A percentile compares a stretch with the other conserved stretches of the same genome.
Conservation (phyloP, 2,888 invertebrate genomes). For the Masnerella sp. region DNA sequence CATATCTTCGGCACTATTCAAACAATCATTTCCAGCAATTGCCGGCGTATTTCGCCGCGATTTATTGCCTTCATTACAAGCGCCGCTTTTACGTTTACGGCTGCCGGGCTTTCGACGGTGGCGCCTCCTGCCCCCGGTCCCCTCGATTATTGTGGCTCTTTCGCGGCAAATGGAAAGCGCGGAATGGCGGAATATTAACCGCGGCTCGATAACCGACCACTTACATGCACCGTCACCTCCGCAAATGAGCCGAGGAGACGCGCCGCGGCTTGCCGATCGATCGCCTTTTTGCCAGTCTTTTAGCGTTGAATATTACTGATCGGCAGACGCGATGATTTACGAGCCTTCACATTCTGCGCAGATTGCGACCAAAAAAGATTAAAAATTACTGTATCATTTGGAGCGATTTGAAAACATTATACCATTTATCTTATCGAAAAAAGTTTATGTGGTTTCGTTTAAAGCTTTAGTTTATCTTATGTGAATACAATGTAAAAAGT, state of each 20-base stretch:
- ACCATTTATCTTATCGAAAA: too few relatives aligned
- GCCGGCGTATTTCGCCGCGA: slow-evolving; percentile 30
- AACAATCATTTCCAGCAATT: slow-evolving; percentile 46
- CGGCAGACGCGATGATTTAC: slow-evolving; percentile 27
- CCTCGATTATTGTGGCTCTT: background rate
- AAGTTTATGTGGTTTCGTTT: too few relatives aligned
- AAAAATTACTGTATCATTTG: too few relatives aligned
- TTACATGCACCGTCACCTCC: slow-evolving; percentile 68
- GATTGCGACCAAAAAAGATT: too few relatives aligned
- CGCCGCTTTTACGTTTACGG: slow-evolving; percentile 30
- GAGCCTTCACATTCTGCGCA: background rate
- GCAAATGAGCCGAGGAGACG: slow-evolving; percentile 65
- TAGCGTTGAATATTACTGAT: slow-evolving; percentile 32
- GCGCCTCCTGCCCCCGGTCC: background rate
- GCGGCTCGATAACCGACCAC: slow-evolving; percentile 61
- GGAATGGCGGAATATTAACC: slow-evolving; percentile 42
- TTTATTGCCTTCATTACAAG: slow-evolving; percentile 45
- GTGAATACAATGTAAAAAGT: too few relatives aligned
- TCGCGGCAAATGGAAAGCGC: slow-evolving; percentile 28
- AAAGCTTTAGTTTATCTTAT: too few relatives aligned
- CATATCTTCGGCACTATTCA: slow-evolving; percentile 51
- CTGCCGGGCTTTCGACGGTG: background rate
- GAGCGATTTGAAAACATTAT: too few relatives aligned
- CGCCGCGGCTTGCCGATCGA: slow-evolving; percentile 46
- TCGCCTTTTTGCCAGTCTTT: slow-evolving; percentile 22